phyloP scores from a whole-genome alignment of 2,888 invertebrate species.

The Clepsis dumicolana region DNA sequence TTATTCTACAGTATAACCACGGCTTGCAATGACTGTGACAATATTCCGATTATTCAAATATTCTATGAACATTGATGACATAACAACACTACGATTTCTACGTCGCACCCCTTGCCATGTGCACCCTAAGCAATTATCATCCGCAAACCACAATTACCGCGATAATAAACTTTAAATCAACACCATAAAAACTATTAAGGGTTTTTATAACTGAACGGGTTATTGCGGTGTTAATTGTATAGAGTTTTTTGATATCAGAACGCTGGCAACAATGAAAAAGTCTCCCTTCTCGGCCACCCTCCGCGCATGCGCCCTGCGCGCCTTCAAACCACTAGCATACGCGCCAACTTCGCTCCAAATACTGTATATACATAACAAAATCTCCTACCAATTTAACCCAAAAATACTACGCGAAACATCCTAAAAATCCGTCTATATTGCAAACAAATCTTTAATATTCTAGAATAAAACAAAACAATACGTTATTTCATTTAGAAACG shows the following conservation, averaged over 20 bases:
- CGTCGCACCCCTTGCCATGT: constrained; percentile 46
- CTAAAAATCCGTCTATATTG: constrained; percentile 76
- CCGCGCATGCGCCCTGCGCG: constrained; percentile 74
- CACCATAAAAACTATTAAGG: constrained; percentile 56
- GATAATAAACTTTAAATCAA: constrained; percentile 60
- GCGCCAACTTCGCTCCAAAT: constrained; percentile 77
- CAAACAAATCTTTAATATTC: constrained; percentile 42
- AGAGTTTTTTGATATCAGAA: constrained; percentile 64
- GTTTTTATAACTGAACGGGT: constrained; percentile 48
- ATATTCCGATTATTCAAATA: constrained; percentile 14
- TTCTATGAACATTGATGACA: constrained; percentile 59
- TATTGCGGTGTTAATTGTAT: constrained; percentile 34
- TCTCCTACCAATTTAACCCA: constrained; percentile 69
- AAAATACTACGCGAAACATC: constrained; percentile 70
- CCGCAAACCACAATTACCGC: constrained; percentile 38
- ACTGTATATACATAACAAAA: constrained; percentile 83
- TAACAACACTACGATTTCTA: constrained; percentile 64
- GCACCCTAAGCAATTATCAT: constrained; percentile 53
- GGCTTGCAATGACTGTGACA: neutral
- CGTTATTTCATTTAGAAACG: constrained; percentile 45
- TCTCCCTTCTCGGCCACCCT: constrained; percentile 72
- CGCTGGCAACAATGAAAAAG: constrained; percentile 76
- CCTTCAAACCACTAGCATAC: constrained; percentile 72
- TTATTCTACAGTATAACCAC: neutral
- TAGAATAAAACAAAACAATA: constrained; percentile 30